Percentiles rank a stretch among this genome's conserved stretches.
phyloP scores from a whole-genome alignment of 30 jellyfish, hydroid and myxozoan species.

The Pelagia noctiluca region DNA sequence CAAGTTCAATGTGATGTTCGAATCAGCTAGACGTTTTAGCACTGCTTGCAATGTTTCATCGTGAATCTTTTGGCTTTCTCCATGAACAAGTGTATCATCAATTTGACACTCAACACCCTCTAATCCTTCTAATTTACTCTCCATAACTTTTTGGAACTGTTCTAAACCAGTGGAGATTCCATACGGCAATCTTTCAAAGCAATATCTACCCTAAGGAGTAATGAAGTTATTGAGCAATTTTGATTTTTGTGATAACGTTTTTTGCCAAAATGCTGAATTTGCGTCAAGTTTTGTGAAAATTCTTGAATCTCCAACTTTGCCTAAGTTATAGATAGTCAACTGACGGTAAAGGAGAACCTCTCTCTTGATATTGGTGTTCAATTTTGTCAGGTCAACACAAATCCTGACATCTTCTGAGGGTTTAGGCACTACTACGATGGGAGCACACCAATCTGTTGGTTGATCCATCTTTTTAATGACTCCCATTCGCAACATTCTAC shows the following conservation, averaged over 20 bases:
- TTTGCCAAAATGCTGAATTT: slow-evolving; percentile 79
- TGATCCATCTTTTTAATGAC: slow-evolving; percentile 62
- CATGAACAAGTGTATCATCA: slow-evolving; percentile 27
- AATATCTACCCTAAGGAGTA: slow-evolving; percentile 66
- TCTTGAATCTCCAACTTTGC: slow-evolving; percentile 17
- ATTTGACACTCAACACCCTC: slow-evolving; percentile 23
- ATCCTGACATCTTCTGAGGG: slow-evolving; percentile 56
- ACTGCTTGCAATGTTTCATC: slow-evolving; percentile 13
- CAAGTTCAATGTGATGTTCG: slow-evolving; percentile 60
- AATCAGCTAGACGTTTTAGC: not conserved
- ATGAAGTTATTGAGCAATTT: slow-evolving; percentile 39
- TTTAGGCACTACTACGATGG: slow-evolving; percentile 63
- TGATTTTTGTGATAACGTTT: slow-evolving; percentile 44
- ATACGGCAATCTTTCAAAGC: slow-evolving; percentile 64
- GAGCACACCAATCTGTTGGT: slow-evolving; percentile 79
- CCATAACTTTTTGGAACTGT: slow-evolving; percentile 26
- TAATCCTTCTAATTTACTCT: slow-evolving; percentile 4
- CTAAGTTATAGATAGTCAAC: slow-evolving; percentile 14
- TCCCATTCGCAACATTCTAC: slow-evolving; percentile 66
- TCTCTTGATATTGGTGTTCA: slow-evolving; percentile 42
- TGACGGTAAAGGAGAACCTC: slow-evolving; percentile 65
- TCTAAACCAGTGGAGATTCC: slow-evolving; percentile 59
- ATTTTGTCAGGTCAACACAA: slow-evolving; percentile 71
- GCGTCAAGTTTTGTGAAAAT: slow-evolving; percentile 70
- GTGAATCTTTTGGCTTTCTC: slow-evolving; percentile 6